phyloP scores from a whole-genome alignment of 2,113 vertebrate species.

The Psammodynastes pulverulentus region DNA sequence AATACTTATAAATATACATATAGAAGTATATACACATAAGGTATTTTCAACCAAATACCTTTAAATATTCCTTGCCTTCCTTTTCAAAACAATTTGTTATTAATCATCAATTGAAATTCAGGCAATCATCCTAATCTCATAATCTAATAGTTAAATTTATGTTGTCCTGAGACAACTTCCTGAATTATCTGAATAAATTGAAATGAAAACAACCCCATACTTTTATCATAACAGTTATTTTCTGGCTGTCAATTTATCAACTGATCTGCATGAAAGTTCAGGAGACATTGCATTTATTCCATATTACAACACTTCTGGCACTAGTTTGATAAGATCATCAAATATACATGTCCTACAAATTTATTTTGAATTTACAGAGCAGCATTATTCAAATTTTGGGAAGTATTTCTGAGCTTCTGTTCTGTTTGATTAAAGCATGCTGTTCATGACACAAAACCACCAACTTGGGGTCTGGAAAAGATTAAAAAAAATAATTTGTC shows the following conservation, averaged over 20 bases:
- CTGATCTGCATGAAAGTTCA: background rate
- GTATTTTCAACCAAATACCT: background rate
- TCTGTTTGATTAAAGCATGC: background rate
- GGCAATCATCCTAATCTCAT: background rate
- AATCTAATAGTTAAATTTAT: background rate
- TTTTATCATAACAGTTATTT: background rate
- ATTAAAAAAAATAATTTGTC: background rate
- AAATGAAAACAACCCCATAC: background rate
- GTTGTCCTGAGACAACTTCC: too few relatives aligned
- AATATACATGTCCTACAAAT: background rate
- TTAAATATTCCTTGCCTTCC: background rate
- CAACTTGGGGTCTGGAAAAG: background rate
- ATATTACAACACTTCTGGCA: background rate
- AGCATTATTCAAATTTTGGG: background rate
- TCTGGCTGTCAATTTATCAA: background rate
- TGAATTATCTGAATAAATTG: background rate
- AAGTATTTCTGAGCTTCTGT: background rate
- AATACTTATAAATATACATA: background rate
- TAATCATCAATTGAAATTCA: background rate
- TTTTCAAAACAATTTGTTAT: background rate
- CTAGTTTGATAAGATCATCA: background rate
- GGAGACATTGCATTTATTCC: background rate
- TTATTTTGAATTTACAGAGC: background rate
- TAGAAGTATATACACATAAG: background rate
- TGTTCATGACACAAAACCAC: background rate